Conservation (phyloP, 2,113 vertebrate species). For the Geothlypis trichas region DNA sequence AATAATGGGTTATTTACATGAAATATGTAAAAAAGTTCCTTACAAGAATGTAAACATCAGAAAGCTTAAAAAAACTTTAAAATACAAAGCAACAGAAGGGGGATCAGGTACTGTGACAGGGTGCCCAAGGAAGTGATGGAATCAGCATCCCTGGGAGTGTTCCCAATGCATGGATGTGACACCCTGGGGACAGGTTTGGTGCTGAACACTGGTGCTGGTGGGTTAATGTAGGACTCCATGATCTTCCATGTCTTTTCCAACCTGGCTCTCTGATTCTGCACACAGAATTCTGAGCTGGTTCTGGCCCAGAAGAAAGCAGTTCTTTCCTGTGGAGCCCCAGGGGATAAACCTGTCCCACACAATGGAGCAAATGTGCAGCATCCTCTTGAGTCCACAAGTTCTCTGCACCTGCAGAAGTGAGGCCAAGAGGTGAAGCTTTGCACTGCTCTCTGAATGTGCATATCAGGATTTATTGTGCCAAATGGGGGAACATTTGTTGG, state of each 20-base stretch:
- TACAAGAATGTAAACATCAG: too few species aligned
- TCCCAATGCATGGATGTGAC: background rate
- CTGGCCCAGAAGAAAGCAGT: background rate
- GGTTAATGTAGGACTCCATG: fast-evolving
- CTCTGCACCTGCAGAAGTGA: background rate
- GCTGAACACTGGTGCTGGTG: background rate
- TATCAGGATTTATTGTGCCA: background rate
- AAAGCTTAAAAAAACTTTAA: too few species aligned
- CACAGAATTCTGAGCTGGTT: background rate
- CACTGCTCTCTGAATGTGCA: background rate
- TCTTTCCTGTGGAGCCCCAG: background rate
- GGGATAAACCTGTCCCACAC: background rate
- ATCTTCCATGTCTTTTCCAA: background rate
- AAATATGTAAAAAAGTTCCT: too few species aligned
- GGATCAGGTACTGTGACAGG: background rate
- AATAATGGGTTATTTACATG: too few species aligned
- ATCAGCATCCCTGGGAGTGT: background rate
- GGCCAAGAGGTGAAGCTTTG: background rate
- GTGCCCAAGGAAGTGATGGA: background rate
- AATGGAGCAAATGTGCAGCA: background rate
- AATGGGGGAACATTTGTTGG: background rate
- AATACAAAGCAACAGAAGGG: too few species aligned
- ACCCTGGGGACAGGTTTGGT: background rate
- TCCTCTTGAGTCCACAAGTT: background rate
- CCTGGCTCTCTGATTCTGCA: background rate